Evolutionary conservation across 2,888 invertebrate genomes (phyloP).

Genomic region (Diarsia dahlii): DNA sequence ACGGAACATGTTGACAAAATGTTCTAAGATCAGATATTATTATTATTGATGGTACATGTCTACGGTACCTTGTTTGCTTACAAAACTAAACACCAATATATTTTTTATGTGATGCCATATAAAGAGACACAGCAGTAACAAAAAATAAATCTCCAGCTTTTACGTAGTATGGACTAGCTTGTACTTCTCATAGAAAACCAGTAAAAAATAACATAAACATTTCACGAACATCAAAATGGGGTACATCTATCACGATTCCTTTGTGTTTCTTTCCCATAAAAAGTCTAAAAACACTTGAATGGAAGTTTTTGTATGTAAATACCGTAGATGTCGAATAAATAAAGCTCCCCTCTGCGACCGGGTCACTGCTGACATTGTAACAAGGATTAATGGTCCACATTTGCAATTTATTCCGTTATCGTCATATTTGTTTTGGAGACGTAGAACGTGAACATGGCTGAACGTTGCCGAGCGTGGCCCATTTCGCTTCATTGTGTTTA

Average conservation of each 20-base stretch:
- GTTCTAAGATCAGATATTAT: slow-evolving; percentile 6
- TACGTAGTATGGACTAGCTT: slow-evolving; percentile 7
- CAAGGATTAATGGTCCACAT: slow-evolving; percentile 77
- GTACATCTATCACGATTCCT: slow-evolving; percentile 37
- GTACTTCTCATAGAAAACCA: slow-evolving; percentile 13
- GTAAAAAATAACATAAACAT: slow-evolving; percentile 36
- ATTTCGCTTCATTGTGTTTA: slow-evolving; percentile 69
- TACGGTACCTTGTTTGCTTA: slow-evolving; percentile 7
- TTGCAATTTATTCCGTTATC: slow-evolving; percentile 77
- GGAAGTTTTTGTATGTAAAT: slow-evolving; percentile 61
- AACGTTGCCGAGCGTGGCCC: slow-evolving; percentile 52
- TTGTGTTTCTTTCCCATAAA: slow-evolving; percentile 51
- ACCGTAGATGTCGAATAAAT: slow-evolving; percentile 65
- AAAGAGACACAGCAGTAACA: slow-evolving; percentile 2
- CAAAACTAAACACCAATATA: background rate
- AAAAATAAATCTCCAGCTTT: slow-evolving; percentile 14
- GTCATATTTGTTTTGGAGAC: slow-evolving; percentile 69
- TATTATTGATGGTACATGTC: slow-evolving; percentile 5
- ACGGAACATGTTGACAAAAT: background rate
- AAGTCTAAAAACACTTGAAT: slow-evolving; percentile 49
- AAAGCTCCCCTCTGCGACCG: slow-evolving; percentile 63
- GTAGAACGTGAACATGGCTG: slow-evolving; percentile 33
- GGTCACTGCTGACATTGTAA: slow-evolving; percentile 75
- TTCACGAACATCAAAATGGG: slow-evolving; percentile 36
- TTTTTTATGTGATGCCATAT: slow-evolving; percentile 12